Percentiles rank a stretch among this genome's conserved stretches.
phyloP scores from a whole-genome alignment of 2,888 invertebrate genomes.

The Tuberolachnus salignus region DNA sequence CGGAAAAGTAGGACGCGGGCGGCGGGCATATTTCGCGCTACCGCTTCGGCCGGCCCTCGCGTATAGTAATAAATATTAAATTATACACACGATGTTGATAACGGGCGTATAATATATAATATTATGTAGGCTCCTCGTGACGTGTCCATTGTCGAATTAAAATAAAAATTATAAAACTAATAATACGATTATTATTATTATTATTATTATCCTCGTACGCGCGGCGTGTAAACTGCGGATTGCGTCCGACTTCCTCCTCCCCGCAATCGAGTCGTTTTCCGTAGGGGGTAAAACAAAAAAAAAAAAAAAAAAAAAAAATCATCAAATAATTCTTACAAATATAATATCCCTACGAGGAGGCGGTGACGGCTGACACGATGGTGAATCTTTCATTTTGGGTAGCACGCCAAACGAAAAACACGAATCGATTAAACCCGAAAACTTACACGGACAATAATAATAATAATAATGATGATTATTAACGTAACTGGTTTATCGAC shows the following conservation, averaged over 20 bases:
- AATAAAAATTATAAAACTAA: constrained; percentile 20
- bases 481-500: constrained; percentile 1
- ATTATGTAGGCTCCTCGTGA: neutral
- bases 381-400: no score
- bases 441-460: no score
- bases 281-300: neutral
- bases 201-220: neutral
- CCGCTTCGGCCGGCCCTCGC: neutral
- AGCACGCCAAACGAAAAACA: no score
- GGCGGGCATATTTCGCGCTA: constrained; percentile 24
- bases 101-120: neutral
- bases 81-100: constrained; percentile 33
- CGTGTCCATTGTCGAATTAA: constrained; percentile 32
- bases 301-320: no score
- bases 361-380: no score
- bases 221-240: neutral
- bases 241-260: neutral
- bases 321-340: no score
- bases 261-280: neutral
- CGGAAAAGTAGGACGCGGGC: constrained; percentile 42
- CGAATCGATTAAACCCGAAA: no score
- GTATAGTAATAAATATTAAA: constrained; percentile 13
- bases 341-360: no score
- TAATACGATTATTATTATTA: no score
- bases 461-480: no score